Evolutionary conservation across 1,140 invertebrate species (phyloP).

Genomic region (Achatina immaculata): DNA sequence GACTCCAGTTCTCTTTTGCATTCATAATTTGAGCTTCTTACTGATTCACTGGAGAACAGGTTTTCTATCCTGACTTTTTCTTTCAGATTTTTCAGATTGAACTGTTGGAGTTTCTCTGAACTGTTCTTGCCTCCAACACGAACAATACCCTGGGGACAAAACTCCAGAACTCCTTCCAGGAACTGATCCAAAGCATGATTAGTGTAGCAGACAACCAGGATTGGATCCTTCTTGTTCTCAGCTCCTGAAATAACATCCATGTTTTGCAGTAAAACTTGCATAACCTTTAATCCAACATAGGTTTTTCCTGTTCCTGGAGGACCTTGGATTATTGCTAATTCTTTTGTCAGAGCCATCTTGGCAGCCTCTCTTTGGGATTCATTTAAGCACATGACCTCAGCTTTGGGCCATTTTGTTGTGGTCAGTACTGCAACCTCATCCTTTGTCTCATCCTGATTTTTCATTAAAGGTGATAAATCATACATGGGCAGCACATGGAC

Average conservation of each 20-base stretch:
- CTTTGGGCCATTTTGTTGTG: slow-evolving; percentile 25
- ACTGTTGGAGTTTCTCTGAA: slow-evolving; percentile 59
- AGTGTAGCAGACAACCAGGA: slow-evolving; percentile 86
- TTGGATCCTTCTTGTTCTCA: slow-evolving; percentile 71
- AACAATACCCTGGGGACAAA: slow-evolving; percentile 72
- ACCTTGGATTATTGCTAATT: slow-evolving; percentile 80
- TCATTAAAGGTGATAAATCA: background rate
- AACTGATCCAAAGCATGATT: slow-evolving; percentile 76
- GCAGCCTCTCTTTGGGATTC: slow-evolving; percentile 67
- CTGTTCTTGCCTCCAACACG: slow-evolving; percentile 82
- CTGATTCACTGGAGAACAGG: background rate
- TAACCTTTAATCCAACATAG: slow-evolving; percentile 69
- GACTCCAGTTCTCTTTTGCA: background rate
- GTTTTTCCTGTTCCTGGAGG: slow-evolving; percentile 51
- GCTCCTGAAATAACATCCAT: slow-evolving; percentile 15
- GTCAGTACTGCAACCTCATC: background rate
- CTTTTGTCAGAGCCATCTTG: slow-evolving; percentile 70
- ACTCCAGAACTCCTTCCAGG: slow-evolving; percentile 76
- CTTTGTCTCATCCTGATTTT: background rate
- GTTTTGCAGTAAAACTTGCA: slow-evolving; percentile 67
- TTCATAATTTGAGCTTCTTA: background rate
- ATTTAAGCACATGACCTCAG: slow-evolving; percentile 29
- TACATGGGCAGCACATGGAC: slow-evolving; percentile 30
- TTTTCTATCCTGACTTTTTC: slow-evolving; percentile 31
- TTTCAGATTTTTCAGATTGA: slow-evolving; percentile 42